Conservation (phyloP, 2,888 invertebrate genomes). For the Poecilus cupreus region DNA sequence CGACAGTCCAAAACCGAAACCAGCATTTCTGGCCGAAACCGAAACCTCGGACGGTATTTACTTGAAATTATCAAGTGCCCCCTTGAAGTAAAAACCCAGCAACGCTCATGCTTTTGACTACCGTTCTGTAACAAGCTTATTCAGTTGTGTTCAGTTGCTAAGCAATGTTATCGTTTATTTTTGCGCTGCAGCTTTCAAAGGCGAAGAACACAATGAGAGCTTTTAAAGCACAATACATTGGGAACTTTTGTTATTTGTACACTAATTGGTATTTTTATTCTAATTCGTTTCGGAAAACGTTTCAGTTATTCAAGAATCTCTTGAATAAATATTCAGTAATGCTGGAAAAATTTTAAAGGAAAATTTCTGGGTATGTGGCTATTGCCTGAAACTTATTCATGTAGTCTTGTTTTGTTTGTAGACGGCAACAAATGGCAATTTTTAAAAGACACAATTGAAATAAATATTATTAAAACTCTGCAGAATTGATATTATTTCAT, state of each 20-base stretch:
- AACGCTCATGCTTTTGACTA: background rate
- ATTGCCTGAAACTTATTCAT: background rate
- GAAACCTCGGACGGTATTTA: no score
- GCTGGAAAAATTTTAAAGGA: background rate
- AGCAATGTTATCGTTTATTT: conserved; percentile 20
- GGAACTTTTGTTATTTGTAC: conserved; percentile 22
- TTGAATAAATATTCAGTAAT: conserved; percentile 22
- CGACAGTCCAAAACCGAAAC: no score
- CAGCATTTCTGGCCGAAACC: no score
- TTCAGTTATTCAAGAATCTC: conserved; percentile 3
- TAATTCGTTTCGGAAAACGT: conserved; percentile 1
- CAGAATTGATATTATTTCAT: no score
- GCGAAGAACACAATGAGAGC: conserved; percentile 33
- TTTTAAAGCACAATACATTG: conserved; percentile 40
- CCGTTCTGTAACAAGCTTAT: background rate
- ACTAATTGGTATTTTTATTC: conserved; percentile 36
- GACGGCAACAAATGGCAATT: no score
- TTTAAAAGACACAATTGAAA: no score
- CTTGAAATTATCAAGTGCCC: no score
- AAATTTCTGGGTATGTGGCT: background rate
- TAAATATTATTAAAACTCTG: no score
- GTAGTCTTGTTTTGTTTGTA: background rate
- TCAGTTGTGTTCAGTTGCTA: conserved; percentile 26
- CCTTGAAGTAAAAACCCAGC: no score
- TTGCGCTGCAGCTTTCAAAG: conserved; percentile 6